Conservation (phyloP, 2,113 vertebrate genomes). For the Gavialis gangeticus region DNA sequence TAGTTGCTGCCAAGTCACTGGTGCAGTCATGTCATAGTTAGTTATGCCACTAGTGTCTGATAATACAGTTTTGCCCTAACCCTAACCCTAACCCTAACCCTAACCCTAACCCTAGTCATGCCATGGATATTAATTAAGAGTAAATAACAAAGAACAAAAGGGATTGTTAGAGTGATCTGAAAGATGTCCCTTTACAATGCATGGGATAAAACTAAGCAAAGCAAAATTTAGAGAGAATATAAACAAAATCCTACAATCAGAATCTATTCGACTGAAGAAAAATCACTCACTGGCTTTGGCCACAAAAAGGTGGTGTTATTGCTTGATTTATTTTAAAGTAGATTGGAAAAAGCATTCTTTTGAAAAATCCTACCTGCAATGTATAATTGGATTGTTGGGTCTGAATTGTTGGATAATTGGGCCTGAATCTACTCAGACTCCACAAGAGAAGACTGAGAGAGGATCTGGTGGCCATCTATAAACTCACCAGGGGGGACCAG, state of each 20-base stretch:
- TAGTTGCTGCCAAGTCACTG: no score
- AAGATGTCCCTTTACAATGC: not conserved
- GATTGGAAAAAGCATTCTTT: not conserved
- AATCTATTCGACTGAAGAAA: not conserved
- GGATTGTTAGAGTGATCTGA: not conserved
- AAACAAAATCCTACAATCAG: constrained; percentile 1
- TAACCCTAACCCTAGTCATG: no score
- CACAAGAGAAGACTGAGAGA: no score
- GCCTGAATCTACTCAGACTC: no score
- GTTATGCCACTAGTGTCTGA: no score
- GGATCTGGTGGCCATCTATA: no score
- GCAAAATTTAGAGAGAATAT: not conserved
- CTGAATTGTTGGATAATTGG: no score
- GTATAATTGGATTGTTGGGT: not conserved
- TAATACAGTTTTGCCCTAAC: no score
- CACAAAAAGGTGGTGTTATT: not conserved
- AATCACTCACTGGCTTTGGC: not conserved
- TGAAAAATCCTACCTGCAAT: not conserved
- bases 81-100: no score
- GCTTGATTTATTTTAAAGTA: not conserved
- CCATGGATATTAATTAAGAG: not conserved
- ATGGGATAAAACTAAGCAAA: not conserved
- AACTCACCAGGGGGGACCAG: no score
- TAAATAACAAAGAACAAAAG: not conserved
- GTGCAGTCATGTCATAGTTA: no score